These are phyloP conservation scores for Candidula unifasciata DNA, from an alignment of 2,888 invertebrate genomes.

Conservation along the genomic window DNA sequence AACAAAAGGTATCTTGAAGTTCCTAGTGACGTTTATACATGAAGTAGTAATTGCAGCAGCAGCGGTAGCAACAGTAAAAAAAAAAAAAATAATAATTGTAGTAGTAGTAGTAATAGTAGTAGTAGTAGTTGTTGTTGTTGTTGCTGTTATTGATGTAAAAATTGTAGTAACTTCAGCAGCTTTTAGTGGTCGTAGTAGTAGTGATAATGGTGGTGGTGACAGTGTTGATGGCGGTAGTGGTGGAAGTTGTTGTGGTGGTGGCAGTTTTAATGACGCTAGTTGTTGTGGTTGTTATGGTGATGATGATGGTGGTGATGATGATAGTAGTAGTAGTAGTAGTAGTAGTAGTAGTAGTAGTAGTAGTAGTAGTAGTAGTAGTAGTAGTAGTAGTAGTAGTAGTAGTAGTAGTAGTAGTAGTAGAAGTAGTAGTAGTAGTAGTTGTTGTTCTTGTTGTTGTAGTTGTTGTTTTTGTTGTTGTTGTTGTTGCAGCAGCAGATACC, in stretches of 20 bases:
- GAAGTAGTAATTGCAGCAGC: no score
- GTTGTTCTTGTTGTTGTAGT: constrained; percentile 35
- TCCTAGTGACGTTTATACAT: no score
- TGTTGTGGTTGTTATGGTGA: constrained; percentile 19
- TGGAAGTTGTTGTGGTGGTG: neutral
- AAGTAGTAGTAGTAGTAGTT: constrained; percentile 2
- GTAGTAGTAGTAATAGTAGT: no score
- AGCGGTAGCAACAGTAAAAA: no score
- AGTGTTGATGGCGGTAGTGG: neutral
- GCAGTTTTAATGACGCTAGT: neutral
- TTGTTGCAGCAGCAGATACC: constrained; percentile 31
- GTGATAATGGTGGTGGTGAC: no score
- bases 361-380: constrained; percentile 17
- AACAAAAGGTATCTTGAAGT: no score
- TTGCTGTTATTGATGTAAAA: no score
- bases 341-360: constrained; percentile 17
- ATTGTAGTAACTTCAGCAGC: no score
- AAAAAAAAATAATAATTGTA: no score
- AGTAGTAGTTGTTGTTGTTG: no score
- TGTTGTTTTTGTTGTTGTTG: constrained; percentile 32
- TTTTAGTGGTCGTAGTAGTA: no score
- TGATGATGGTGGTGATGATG: constrained; percentile 6
- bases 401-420: neutral
- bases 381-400: constrained; percentile 28
- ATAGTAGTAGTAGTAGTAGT: constrained; percentile 16